phyloP scores from a whole-genome alignment of 2,113 vertebrate species.

The Fukomys damarensis region DNA sequence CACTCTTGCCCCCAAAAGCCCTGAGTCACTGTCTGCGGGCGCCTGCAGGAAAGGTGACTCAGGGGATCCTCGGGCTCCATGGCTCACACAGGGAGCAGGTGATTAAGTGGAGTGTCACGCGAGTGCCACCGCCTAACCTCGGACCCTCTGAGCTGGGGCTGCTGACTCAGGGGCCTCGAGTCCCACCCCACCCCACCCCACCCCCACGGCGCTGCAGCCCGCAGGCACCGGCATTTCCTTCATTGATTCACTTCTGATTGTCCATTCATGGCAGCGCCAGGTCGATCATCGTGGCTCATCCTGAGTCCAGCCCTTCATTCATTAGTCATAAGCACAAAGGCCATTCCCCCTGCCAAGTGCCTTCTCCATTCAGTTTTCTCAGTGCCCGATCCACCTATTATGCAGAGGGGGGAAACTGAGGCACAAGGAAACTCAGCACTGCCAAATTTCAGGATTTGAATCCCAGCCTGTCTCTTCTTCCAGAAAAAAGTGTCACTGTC shows the following conservation, averaged over 20 bases:
- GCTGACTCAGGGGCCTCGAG: background rate
- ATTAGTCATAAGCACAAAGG: background rate
- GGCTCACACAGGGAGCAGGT: rapidly evolving
- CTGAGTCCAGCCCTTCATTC: constrained; percentile 20
- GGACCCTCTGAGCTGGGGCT: background rate
- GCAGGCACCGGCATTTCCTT: background rate
- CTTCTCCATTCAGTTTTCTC: background rate
- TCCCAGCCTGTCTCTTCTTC: background rate
- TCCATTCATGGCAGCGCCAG: background rate
- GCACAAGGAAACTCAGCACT: background rate
- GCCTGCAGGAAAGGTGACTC: constrained; percentile 48
- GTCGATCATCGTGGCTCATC: background rate
- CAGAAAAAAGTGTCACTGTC: background rate
- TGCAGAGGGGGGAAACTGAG: background rate
- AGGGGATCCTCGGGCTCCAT: background rate
- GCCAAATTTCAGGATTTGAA: background rate
- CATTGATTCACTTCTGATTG: background rate
- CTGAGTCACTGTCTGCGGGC: background rate
- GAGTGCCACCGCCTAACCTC: background rate
- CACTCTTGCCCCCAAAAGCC: background rate
- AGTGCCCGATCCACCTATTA: background rate
- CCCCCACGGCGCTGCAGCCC: background rate
- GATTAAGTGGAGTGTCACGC: constrained; percentile 31
- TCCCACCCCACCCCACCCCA: too few species aligned
- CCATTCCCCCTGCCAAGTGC: rapidly evolving